Conservation (phyloP, 2,888 invertebrate genomes). For the Aphidius colemani region DNA sequence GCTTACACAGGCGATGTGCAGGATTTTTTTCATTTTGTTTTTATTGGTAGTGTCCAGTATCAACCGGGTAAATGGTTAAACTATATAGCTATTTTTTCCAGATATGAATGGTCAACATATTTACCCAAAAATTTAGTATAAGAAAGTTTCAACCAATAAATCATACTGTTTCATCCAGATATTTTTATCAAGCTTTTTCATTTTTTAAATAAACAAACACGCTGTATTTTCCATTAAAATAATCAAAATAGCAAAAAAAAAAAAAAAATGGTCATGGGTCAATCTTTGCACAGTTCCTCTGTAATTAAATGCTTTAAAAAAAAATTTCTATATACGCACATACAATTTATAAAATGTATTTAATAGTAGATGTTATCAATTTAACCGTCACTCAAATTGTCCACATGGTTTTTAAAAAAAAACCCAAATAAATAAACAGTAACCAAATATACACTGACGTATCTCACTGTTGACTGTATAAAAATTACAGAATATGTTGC, state of each 20-base stretch:
- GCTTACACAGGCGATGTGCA: neutral
- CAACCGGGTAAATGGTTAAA: too few relatives aligned
- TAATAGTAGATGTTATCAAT: constrained; percentile 1
- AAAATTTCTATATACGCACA: neutral
- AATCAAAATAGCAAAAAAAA: too few relatives aligned
- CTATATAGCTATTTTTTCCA: too few relatives aligned
- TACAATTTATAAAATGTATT: constrained; percentile 3
- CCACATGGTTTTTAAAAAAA: neutral
- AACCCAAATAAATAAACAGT: neutral
- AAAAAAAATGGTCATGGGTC: too few relatives aligned
- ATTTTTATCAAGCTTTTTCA: constrained; percentile 19
- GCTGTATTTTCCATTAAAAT: too few relatives aligned
- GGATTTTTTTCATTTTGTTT: constrained; percentile 10
- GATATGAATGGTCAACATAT: constrained; percentile 48
- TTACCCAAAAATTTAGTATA: constrained; percentile 57
- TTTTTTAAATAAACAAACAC: constrained; percentile 22
- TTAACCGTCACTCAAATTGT: constrained; percentile 6
- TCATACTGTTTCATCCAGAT: constrained; percentile 53
- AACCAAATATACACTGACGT: constrained; percentile 19
- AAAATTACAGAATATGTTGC: constrained; percentile 61
- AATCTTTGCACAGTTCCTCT: too few relatives aligned
- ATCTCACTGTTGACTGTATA: constrained; percentile 52
- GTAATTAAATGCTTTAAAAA: neutral
- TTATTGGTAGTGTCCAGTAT: neutral
- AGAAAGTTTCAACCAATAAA: constrained; percentile 56